Base-by-base conservation (phyloP, 2,113 vertebrate genomes). In the Phycodurus eques region DNA sequence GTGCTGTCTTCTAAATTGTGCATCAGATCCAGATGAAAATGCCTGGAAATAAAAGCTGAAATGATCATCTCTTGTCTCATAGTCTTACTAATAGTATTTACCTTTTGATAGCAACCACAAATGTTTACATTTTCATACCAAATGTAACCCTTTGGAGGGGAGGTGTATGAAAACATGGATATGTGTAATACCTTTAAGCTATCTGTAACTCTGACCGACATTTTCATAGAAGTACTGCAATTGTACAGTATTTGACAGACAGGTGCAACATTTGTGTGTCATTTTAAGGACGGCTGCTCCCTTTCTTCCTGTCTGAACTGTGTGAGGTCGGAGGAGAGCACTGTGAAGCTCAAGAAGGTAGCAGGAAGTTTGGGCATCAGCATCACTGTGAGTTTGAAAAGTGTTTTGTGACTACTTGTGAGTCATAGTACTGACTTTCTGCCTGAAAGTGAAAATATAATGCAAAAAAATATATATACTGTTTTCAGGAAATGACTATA, bases 321-420 rank as follows among this genome's bases (percentile, higher is more conserved):
- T 72, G 43, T 43, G 62, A 89, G 66, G 44, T 64, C 83, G 5
- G 90, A 87, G 49, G 90, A 93, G 74, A 93, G 93, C 67, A 87
- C 70, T 0, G 92, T 96, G 85, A 90, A 94, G 73, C 92, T 98
- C 73, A 74, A 88, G 71, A 96, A 96, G 89, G 91, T 93, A 66
- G 91, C 94, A 0, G 95, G 93, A 46, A 94, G 92, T 60, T 90
- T 96, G 78, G 95, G 95, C 72, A 93, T 98, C 91, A 96, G 93
- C 0, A 93, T 96, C 73, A 93, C 94, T 73, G 95, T 94, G 90
- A 96, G 95, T 60, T 53, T 47, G 20, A 17, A 47, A 46, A 44
- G 35, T 51, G 8, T 35, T 68, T 68, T 35, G 27, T 20, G 31
- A 7, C 15, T 11, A 14, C 0, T 17, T 76, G 15, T 39, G 2